These are phyloP conservation scores for Gorsachius magnificus DNA, from an alignment of 2,797 vertebrate species.

Conservation along the genomic window DNA sequence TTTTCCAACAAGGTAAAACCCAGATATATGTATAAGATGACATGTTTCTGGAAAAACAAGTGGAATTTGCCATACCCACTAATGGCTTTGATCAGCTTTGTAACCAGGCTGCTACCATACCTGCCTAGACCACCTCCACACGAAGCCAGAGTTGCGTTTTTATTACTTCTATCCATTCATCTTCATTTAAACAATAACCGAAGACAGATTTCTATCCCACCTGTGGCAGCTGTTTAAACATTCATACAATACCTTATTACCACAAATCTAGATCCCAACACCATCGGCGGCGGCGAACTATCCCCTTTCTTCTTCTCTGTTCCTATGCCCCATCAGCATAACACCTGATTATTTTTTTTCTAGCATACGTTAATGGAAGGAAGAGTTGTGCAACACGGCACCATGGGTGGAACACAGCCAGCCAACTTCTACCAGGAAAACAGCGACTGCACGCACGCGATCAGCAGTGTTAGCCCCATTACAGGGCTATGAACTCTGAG, in stretches of 20 bases:
- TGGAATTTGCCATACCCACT: neutral
- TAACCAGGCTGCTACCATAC: neutral
- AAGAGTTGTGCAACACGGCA: neutral
- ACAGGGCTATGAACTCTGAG: neutral
- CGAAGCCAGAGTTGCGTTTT: neutral
- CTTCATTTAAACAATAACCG: neutral
- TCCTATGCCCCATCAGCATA: neutral
- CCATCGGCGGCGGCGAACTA: neutral
- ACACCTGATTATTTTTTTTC: neutral
- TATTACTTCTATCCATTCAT: neutral
- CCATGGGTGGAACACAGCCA: neutral
- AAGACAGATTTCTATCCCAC: neutral
- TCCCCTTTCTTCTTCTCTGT: neutral
- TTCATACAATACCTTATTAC: neutral
- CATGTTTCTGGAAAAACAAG: neutral
- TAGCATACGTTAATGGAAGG: neutral
- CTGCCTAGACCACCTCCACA: neutral
- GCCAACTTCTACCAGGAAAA: neutral
- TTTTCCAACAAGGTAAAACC: neutral
- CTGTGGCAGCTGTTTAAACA: constrained; percentile 33
- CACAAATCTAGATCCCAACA: neutral
- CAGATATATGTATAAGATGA: neutral
- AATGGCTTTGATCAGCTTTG: neutral
- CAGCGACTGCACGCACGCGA: neutral
- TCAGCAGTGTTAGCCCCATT: neutral